Base-by-base conservation (phyloP, 2,797 vertebrate species). In the Coranthus polyacanthus region DNA sequence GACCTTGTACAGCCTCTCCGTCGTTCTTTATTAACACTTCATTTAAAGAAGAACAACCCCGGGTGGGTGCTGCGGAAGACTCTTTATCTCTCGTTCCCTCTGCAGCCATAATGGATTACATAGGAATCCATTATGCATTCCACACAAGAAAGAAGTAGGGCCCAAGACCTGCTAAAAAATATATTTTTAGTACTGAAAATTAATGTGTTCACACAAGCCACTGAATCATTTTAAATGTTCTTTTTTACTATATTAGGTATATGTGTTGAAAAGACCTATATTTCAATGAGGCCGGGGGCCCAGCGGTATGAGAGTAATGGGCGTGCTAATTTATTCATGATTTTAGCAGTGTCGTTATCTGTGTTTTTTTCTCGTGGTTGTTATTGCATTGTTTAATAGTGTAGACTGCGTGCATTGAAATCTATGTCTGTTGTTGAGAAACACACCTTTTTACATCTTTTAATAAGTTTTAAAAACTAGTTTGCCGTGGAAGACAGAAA, bases 101-200 rank as follows among this genome's bases (percentile, higher is more conserved):
- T 38, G 68, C 79, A 73, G 82, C 81, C 78, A 49, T 94, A 94
- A 94, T 94, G 90, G 92, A 94, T 94, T 88, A 92, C 92, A 91
- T 72, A 63, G 88, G 88, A 92, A 94, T 93, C 93, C 92, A 95
- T 94, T 94, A 94, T 92, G 90, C 91, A 91, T 92, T 86, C 82
- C 86, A 89, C 86, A 89, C 88, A 85, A 92, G 90, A 84, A 89
- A 83, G 81, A 91, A 91, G 90, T 82, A 87, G 90, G 71, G 85
- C 87, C 78, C 69, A 65, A 85, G 92, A 93, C 92, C 92, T 93
- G 92, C 94, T 94, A 94, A 94, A 94, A 94, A 95, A 94, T 95
- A 95, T 94, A 94, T 94, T 95, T 94, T 94, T 94, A 95, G 93
- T 94, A 92, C 94, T 92, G 93, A 93, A 94, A 94, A 94, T 95